These are phyloP conservation scores for Trichoplusia ni DNA, from an alignment of 1,140 invertebrate genomes.

Conservation along the genomic window DNA sequence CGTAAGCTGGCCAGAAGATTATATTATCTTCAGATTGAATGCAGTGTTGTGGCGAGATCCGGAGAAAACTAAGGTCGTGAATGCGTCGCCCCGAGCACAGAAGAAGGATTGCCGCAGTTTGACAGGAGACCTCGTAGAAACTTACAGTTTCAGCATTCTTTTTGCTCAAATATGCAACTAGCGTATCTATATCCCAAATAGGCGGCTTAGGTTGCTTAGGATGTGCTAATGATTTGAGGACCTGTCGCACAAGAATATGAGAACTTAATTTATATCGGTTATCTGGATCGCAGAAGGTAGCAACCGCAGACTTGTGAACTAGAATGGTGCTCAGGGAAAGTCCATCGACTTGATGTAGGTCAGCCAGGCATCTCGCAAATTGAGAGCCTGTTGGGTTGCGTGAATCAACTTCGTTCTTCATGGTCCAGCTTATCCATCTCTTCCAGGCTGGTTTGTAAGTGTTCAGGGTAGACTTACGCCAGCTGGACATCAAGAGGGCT, in stretches of 20 bases:
- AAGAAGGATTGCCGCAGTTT: conserved; percentile 31
- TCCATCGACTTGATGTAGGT: no score
- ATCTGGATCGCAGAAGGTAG: conserved; percentile 38
- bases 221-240: neutral
- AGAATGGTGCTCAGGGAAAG: conserved; percentile 1
- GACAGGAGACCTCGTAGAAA: conserved; percentile 23
- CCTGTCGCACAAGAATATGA: neutral
- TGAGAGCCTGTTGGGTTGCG: no score
- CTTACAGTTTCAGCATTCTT: conserved; percentile 17
- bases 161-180: neutral
- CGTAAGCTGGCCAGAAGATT: conserved; percentile 36
- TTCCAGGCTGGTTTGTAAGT: no score
- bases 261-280: neutral
- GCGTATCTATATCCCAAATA: neutral
- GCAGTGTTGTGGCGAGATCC: neutral
- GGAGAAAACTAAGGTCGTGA: conserved; percentile 37
- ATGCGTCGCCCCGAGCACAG: conserved; percentile 38
- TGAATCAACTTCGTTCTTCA: no score
- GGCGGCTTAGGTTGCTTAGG: no score
- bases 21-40: conserved; percentile 21
- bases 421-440: no score
- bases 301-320: conserved; percentile 34
- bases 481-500: no score
- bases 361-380: no score
- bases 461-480: no score